Base-by-base conservation (phyloP, 2,113 vertebrate species). In the Agapornis roseicollis region DNA sequence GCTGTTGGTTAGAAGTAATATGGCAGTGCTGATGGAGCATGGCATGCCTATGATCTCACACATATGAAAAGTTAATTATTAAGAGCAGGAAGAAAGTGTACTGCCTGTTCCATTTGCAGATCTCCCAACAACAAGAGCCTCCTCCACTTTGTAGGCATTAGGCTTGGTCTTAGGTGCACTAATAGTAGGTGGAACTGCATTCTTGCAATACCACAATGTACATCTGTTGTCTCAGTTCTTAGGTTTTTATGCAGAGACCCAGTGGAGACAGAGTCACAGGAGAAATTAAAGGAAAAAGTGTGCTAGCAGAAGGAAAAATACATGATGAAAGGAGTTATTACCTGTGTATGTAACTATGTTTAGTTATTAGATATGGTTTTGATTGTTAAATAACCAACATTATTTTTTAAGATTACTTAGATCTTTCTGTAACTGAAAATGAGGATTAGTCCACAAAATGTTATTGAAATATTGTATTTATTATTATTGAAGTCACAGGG, bases 11-110 rank as follows among this genome's bases (percentile, higher is more conserved):
- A 28, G 39, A 29, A 83, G 18, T 12, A 52, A 31, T 12, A 46
- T 5, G 24, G 11, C 50, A 53, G 12, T 74, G 47, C 25, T 71
- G 25, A 24, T 18, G 70, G 42, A 76, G 18, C 13, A 15, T 33
- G 41, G 37, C 25, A 25, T 19, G 19, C 14, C 55, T 37, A 5
- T 46, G n/a, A 41, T 35, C 17, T 80, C 68, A 65, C 37, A 88
- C 44, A 4, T 22, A 18, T 11, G 41, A 72, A 49, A 76, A 55
- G 5, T 29, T 44, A 65, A 46, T 24, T 61, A 9, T 13, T 58
- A 39, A 11, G 13, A 55, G 4, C 0, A 0, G 7, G 16, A 3
- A 49, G 49, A 46, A 80, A 35, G 8, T 15, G 4, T 53, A 12
- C 3, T 65, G 5, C 17, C 17, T 65, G 22, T 71, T 58, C 18